Evolutionary conservation across 2,888 invertebrate genomes (phyloP).

Genomic region (Yponomeuta malinellus): DNA sequence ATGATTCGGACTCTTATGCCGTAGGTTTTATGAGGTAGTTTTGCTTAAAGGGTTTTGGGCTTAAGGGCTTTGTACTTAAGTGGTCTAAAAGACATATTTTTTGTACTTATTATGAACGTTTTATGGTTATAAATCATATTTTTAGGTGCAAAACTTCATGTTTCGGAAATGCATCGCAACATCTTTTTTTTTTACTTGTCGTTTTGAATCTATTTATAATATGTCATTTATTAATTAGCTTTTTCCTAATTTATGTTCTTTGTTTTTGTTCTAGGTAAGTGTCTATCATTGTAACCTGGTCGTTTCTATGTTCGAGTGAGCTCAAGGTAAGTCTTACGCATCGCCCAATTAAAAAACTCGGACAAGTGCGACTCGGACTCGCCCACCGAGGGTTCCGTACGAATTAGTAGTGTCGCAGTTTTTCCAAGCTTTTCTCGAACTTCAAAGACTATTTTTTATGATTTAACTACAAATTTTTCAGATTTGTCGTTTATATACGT

Average conservation of each 20-base stretch:
- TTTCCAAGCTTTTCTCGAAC: too few relatives aligned
- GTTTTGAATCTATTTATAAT: too few relatives aligned
- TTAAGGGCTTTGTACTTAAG: neutral
- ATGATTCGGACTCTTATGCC: too few relatives aligned
- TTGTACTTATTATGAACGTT: conserved; percentile 15
- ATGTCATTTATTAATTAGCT: neutral
- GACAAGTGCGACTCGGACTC: too few relatives aligned
- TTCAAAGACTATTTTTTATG: too few relatives aligned
- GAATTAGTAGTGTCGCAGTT: too few relatives aligned
- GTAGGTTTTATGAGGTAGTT: too few relatives aligned
- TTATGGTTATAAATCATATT: neutral
- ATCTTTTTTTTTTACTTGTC: neutral
- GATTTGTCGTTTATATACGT: too few relatives aligned
- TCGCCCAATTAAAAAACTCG: too few relatives aligned
- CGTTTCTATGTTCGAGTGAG: neutral
- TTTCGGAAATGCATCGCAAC: neutral
- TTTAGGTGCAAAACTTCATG: neutral
- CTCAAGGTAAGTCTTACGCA: neutral
- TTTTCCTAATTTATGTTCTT: neutral
- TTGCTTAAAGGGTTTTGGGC: too few relatives aligned
- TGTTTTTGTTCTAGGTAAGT: conserved; percentile 1
- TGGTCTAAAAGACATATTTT: neutral
- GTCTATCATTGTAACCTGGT: neutral
- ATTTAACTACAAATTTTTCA: too few relatives aligned
- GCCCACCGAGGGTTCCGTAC: too few relatives aligned